Evolutionary conservation across 2,888 invertebrate genomes (phyloP), one percentile per base, ranked within the genome.

Genomic region (Nysson spinosus): DNA sequence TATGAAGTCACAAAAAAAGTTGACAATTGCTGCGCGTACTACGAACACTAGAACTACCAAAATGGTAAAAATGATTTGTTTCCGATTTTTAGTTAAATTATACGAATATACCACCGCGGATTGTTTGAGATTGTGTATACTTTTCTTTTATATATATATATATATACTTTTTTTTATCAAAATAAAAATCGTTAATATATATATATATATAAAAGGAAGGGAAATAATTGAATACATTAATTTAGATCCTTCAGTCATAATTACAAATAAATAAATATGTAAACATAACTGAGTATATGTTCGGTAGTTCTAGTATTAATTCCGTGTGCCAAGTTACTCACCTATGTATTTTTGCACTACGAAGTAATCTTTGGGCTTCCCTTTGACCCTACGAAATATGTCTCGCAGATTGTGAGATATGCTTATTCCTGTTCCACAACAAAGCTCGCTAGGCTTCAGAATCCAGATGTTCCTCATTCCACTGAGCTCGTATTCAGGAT

Each of bases 301-400:
- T 7, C 1, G 4, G 3, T 3, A 6, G 3, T 3, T 12, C 3
- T n/a, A 28, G 28, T 5, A 12, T 1, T 0, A 3, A 4, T n/a
- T 26, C n/a, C n/a, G n/a, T n/a, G n/a, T n/a, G n/a, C n/a, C n/a
- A n/a, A n/a, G n/a, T 39, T 76, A 82, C 87, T 83, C 87, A 95
- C 95, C 96, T 70, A 97, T 95, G 83, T 97, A 97, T 88, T 97
- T 97, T 86, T 97, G 96, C 5, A 95, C 92, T 20, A 96, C 92
- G 86, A 93, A 96, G 88, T 92, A 91, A 69, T 90, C 85, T 58
- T 89, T 89, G 43, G 89, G 89, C 50, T 91, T 89, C 50, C 88
- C 90, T 20, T 89, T 89, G 1, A 92, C 86, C 75, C 91, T 88
- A 35, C 91, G 91, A 60, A 93, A 87, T 69, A 96, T 94, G 39